These are phyloP conservation scores for Bubo scandiacus DNA, from an alignment of 2,113 vertebrate genomes.

Conservation along the genomic window DNA sequence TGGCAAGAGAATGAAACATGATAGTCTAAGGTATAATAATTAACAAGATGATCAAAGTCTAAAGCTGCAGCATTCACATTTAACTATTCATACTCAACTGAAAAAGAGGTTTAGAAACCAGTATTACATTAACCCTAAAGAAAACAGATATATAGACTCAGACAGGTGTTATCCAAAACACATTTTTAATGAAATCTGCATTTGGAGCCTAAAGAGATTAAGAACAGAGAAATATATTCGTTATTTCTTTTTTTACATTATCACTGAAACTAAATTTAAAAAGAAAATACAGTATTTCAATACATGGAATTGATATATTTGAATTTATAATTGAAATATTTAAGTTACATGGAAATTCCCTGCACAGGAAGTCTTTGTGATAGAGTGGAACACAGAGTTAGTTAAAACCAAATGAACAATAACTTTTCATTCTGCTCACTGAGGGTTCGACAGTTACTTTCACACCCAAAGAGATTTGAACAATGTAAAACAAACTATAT, in stretches of 20 bases:
- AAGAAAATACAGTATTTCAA: slow-evolving; percentile 6
- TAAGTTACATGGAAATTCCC: neutral
- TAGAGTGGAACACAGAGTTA: neutral
- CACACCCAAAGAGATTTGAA: neutral
- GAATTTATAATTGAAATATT: neutral
- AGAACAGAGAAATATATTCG: neutral
- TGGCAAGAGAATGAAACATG: neutral
- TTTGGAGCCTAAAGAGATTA: neutral
- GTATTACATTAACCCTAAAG: neutral
- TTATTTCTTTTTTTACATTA: neutral
- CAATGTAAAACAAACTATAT: neutral
- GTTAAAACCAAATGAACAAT: neutral
- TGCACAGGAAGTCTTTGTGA: neutral
- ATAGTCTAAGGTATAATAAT: neutral
- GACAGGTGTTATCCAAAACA: neutral
- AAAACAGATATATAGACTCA: neutral
- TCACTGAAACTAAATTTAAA: neutral
- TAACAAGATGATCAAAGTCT: neutral
- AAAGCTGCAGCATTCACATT: neutral
- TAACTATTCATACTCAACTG: neutral
- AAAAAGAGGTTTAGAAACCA: neutral
- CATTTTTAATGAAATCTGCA: neutral
- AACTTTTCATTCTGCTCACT: neutral
- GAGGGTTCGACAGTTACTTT: neutral
- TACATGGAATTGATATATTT: neutral